Base-by-base conservation (phyloP, 2,113 vertebrate species). In the Merops nubicus region DNA sequence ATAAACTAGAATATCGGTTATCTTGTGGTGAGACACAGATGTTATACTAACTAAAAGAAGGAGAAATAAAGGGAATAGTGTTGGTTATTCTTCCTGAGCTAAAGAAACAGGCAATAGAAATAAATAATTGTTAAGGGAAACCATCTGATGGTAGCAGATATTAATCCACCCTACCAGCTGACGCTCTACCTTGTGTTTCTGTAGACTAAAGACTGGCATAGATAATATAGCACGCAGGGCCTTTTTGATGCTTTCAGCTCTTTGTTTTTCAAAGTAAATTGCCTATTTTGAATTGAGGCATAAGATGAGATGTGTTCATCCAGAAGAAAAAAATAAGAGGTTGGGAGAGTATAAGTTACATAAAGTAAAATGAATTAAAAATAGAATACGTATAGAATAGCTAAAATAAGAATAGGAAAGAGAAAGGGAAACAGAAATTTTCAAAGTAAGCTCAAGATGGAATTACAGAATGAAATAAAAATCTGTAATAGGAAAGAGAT, bases 331-430 rank as follows among this genome's bases (percentile, higher is more conserved):
- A n/a, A 3, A 6, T 21, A 56, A 3, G 6, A 31, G 20, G 36
- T 14, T 5, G 8, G 2, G 21, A 8, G 11, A 2, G 2, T 21
- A 14, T 43, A 70, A 22, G 0, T 18, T 50, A 20, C 11, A 15
- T 33, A 38, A 82, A 50, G 5, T 23, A 29, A 38, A 85, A 78
- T 56, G 43, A 23, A 13, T 21, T 13, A 38, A 48, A 90, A 78
- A 19, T 14, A 59, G 1, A 22, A 54, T 23, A 4, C 38, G 0
- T 1, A 29, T 43, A 69, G 1, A 16, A 79, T 11, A 72, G 18
- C 18, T 72, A n/a, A 80, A 59, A 40, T 22, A 89, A 1, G 57
- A 69, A 69, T 9, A 59, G 3, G 28, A 64, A 74, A 60, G 13
- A 48, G 15, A 64, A 92, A 74, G 4, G 2, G 5, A 42, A 83